Percentiles rank a stretch among this genome's conserved stretches.
These are phyloP conservation scores for Patella pellucida DNA, from an alignment of 2,888 invertebrate genomes.

Conservation along the genomic window DNA sequence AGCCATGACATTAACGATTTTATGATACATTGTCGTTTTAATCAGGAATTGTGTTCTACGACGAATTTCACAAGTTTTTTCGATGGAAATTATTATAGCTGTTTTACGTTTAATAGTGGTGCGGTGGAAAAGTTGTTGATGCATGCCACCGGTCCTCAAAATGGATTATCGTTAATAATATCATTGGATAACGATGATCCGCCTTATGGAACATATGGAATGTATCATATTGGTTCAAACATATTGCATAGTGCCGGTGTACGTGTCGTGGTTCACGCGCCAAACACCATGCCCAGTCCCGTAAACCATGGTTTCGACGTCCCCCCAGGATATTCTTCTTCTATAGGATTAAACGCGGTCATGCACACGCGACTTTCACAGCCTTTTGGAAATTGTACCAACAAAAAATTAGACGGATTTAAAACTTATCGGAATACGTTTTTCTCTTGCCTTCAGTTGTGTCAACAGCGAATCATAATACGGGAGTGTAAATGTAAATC, in stretches of 20 bases:
- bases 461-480: constrained; percentile 60
- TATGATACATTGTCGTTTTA: constrained; percentile 60
- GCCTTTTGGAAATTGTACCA: constrained; percentile 65
- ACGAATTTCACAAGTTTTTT: constrained; percentile 58
- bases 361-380: constrained; percentile 51
- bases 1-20: constrained; percentile 60
- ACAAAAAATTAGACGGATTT: constrained; percentile 38
- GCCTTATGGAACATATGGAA: constrained; percentile 54
- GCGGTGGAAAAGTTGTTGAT: constrained; percentile 49
- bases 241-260: constrained; percentile 64
- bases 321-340: constrained; percentile 65
- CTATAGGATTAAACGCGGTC: constrained; percentile 60
- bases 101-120: constrained; percentile 65
- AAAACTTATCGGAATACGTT: constrained; percentile 55
- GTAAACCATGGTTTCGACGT: constrained; percentile 67
- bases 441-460: constrained; percentile 62
- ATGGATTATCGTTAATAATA: constrained; percentile 63
- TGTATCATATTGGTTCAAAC: constrained; percentile 60
- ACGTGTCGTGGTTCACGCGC: constrained; percentile 64
- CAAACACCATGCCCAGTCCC: constrained; percentile 65
- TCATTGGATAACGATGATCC: constrained; percentile 65
- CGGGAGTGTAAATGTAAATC: constrained; percentile 59
- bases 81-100: constrained; percentile 65
- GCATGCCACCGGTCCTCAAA: constrained; percentile 64
- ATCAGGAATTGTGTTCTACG: constrained; percentile 49